Evolutionary conservation across 2,113 vertebrate genomes (phyloP), one percentile per base, ranked within the genome.

Genomic region (Rafetus swinhoei): DNA sequence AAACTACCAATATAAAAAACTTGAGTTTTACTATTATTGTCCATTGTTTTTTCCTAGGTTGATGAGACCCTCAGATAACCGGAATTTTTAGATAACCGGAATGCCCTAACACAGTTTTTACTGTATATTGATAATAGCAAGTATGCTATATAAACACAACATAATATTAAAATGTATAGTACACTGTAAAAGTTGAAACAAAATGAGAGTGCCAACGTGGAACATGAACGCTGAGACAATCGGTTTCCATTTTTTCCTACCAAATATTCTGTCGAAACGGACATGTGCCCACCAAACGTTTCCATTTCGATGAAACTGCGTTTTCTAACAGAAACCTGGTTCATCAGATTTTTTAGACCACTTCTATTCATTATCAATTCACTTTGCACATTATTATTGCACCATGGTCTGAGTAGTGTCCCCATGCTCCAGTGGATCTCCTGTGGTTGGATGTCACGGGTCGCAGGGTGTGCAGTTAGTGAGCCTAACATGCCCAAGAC

Each of bases 41-140:
- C 45, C 45, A 45, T 45, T 45, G 45, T 45, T 45, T 45, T 45
- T 45, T 45, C 45, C 45, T 45, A 45, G 45, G 45, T 45, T 45
- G 45, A 45, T 45, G 45, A 45, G 45, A 45, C 5, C 45, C 45
- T 45, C 45, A 45, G 45, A 45, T 6, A 45, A 45, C 45, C 6
- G 45, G 45, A 45, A 45, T 45, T 45, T 6, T 45, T 45, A 45
- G 45, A 45, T 45, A 45, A 45, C 45, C 45, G 45, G 45, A 45
- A 45, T 45, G 45, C 45, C 45, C 45, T 45, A 45, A 45, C 45
- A 45, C 45, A 45, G 45, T 4, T 45, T 45, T 45, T 45, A 45
- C 45, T 45, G 45, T 52, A 27, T 91, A 54, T 1, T 5, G 69
- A 14, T 82, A n/a, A 45, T 0, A 0, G 65, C 22, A 39, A 54